Evolutionary conservation across 2,888 invertebrate species (phyloP), one percentile per base, ranked within the genome.

Genomic region (Drosophila peninsularis): DNA sequence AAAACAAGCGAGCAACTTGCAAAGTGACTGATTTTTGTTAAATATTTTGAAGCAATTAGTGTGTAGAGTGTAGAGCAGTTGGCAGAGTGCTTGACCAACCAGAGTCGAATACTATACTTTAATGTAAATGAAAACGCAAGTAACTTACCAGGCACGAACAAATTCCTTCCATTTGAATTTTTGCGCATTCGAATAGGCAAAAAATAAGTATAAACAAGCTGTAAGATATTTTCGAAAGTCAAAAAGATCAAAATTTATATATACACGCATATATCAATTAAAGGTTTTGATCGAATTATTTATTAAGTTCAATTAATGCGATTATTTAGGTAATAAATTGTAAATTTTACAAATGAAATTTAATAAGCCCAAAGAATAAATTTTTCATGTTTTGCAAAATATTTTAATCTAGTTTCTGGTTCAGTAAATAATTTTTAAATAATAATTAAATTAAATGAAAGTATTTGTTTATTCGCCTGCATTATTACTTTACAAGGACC

Each of bases 1-100:
- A 58, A 58, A 56, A 61, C 27, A 52, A 52, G 64, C 64, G 66
- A 72, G 52, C 64, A 78, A 73, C 58, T 62, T 61, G 80, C 52
- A 77, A 88, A 80, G 75, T 71, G 90, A 90, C 90, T 90, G 91
- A 90, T 88, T 90, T 84, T 90, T 87, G 80, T 90, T 90, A 80
- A 82, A 76, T 87, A 75, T 83, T 86, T 85, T 82, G 78, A 86
- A 49, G 71, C 67, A 83, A 83, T 64, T 79, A 75, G 79, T 44
- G 41, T 55, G 55, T 57, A 77, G 58, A 61, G 53, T 52, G 17
- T 52, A 21, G 42, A 50, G 36, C 17, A 36, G 41, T 21, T 19
- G 7, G 34, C 27, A 41, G 45, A 47, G 58, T 30, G 50, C 36
- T 42, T 52, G 10, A 53, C 63, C 10, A 42, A 36, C 49, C 19